Evolutionary conservation across 2,113 vertebrate genomes (phyloP), one percentile per base, ranked within the genome.

Genomic region (Chitala chitala): DNA sequence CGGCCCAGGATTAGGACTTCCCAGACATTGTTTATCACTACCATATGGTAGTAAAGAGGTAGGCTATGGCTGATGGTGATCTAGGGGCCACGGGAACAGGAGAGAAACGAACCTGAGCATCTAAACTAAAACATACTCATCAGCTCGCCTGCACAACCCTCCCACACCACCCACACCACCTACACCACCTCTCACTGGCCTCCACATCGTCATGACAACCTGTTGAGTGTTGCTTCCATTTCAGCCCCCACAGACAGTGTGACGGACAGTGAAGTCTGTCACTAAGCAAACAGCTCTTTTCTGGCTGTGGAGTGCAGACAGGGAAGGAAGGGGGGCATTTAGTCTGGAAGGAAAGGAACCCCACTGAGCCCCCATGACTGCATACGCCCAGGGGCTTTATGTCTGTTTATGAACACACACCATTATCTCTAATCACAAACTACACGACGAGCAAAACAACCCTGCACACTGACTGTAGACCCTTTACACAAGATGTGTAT

Each of bases 21-120:
- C 38, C 63, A 65, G 63, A 24, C 63, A n/a, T 10, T 65, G 63
- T 65, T 65, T 65, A 65, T 40, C 42, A 22, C 33, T 12, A 44
- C 36, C 63, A n/a, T 40, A 64, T 40, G 38, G 36, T 66, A n/a
- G n/a, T n/a, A 3, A 20, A 24, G 20, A 10, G 40, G 59, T 63
- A 46, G 13, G 40, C 64, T 12, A 9, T 17, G 64, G 24, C 40
- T 48, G 46, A n/a, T 4, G 40, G 36, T 66, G 24, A 46, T 63
- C 59, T 0, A 8, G 38, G 64, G n/a, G 22, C n/a, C 46, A 42
- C 22, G 22, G 40, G 38, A 10, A 5, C 0, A 2, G 40, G 20
- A 38, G 31, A 63, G 31, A 20, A 6, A 8, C 15, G 59, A 36
- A 36, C 59, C 8, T 29, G 26, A 38, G n/a, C n/a, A n/a, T n/a